Conservation (phyloP, 1,140 invertebrate species). For the Chrysomallon squamiferum region DNA sequence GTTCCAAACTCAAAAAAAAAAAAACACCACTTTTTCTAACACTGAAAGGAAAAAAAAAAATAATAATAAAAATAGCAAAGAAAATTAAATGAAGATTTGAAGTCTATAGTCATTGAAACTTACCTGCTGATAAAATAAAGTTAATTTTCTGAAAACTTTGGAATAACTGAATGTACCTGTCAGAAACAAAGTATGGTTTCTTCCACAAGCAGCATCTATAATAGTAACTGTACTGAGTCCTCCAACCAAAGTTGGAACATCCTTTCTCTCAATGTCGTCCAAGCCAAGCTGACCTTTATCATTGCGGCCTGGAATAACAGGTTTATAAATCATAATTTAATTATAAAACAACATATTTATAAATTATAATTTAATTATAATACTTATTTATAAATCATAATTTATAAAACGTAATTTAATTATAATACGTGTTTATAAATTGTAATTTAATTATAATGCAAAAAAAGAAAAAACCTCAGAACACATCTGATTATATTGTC, state of each 20-base stretch:
- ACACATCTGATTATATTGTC: no score
- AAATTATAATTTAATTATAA: not conserved
- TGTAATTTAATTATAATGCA: no score
- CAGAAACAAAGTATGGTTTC: slow-evolving; percentile 86
- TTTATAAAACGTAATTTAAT: not conserved
- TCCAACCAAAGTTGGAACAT: slow-evolving; percentile 79
- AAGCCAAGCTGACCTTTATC: slow-evolving; percentile 86
- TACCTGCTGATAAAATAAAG: no score
- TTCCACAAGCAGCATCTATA: slow-evolving; percentile 84
- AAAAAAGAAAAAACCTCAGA: no score
- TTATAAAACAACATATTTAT: not conserved
- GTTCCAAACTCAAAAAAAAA: no score
- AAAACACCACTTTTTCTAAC: no score
- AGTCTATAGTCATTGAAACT: no score
- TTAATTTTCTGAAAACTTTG: no score
- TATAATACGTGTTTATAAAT: no score
- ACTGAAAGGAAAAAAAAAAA: no score
- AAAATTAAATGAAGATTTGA: no score
- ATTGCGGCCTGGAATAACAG: slow-evolving; percentile 72
- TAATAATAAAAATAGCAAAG: no score
- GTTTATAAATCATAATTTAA: not conserved
- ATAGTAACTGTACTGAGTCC: slow-evolving; percentile 78
- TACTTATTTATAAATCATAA: not conserved
- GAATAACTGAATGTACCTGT: slow-evolving; percentile 72
- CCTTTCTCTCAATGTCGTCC: slow-evolving; percentile 76